Percentiles rank a stretch among this genome's conserved stretches.
phyloP scores from a whole-genome alignment of 2,888 invertebrate genomes.

The Podabrus alpinus region DNA sequence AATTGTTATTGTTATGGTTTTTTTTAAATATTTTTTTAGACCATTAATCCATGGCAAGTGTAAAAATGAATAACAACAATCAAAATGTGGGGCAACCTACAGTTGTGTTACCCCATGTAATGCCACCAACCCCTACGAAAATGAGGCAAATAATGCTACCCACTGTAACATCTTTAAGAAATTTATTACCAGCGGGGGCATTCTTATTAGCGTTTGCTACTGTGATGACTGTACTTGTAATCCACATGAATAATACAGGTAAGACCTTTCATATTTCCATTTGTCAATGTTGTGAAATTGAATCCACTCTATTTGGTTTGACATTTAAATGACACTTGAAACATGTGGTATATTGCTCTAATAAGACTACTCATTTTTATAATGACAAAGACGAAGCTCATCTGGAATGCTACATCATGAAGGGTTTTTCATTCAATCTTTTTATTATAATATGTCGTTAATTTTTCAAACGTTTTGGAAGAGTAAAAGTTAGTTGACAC shows the following conservation, averaged over 20 bases:
- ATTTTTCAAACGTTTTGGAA: background rate
- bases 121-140: conserved; percentile 42
- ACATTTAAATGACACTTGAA: background rate
- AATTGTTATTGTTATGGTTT: background rate
- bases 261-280: conserved; percentile 39
- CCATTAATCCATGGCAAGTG: conserved; percentile 9
- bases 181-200: conserved; percentile 64
- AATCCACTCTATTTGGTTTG: background rate
- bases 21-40: background rate
- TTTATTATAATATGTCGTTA: background rate
- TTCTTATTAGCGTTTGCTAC: conserved; percentile 80
- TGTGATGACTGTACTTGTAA: conserved; percentile 76
- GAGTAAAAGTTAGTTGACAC: background rate
- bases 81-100: conserved; percentile 7
- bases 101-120: conserved; percentile 33
- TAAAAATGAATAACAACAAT: conserved; percentile 21
- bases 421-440: background rate
- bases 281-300: background rate
- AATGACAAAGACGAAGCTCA: no score
- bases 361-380: background rate
- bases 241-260: conserved; percentile 84
- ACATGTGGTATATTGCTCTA: no score
- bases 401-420: no score
- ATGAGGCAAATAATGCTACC: conserved; percentile 33
- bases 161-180: conserved; percentile 36